phyloP scores from a whole-genome alignment of 2,888 invertebrate species.

The Resseliella maxima region DNA sequence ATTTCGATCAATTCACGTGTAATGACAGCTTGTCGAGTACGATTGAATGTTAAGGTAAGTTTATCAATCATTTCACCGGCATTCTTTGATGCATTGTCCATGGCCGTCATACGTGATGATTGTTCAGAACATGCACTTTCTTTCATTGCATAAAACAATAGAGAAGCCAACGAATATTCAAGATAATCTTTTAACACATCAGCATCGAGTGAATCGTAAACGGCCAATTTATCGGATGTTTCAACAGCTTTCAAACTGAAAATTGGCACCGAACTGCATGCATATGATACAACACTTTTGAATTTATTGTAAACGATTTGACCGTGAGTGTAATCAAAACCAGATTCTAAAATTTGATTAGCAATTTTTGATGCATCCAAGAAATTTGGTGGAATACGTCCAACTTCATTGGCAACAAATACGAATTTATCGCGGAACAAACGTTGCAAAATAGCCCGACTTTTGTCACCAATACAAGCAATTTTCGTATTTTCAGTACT shows the following conservation, averaged over 20 bases:
- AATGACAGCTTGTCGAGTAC: conserved; percentile 98
- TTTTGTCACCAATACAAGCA: conserved; percentile 96
- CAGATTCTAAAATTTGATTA: conserved; percentile 79
- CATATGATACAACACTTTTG: conserved; percentile 92
- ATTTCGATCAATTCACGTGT: conserved; percentile 98
- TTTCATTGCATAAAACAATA: conserved; percentile 95
- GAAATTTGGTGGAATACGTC: conserved; percentile 92
- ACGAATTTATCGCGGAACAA: conserved; percentile 84
- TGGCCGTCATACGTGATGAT: conserved; percentile 98
- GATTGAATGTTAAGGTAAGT: conserved; percentile 95
- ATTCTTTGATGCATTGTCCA: conserved; percentile 99
- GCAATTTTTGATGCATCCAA: conserved; percentile 91
- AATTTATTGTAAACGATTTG: conserved; percentile 94
- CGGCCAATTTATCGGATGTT: conserved; percentile 86
- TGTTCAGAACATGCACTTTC: conserved; percentile 98
- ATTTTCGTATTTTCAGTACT: conserved; percentile 76
- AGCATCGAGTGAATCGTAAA: conserved; percentile 94
- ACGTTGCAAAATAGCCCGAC: conserved; percentile 83
- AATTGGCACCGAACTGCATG: conserved; percentile 83
- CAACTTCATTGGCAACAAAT: conserved; percentile 87
- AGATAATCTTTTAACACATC: conserved; percentile 92
- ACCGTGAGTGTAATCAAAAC: conserved; percentile 88
- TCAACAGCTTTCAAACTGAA: conserved; percentile 84
- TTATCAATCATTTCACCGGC: conserved; percentile 99
- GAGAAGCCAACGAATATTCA: conserved; percentile 93